Evolutionary conservation across 2,113 vertebrate species (phyloP), one percentile per base, ranked within the genome.

Genomic region (Anoplopoma fimbria): DNA sequence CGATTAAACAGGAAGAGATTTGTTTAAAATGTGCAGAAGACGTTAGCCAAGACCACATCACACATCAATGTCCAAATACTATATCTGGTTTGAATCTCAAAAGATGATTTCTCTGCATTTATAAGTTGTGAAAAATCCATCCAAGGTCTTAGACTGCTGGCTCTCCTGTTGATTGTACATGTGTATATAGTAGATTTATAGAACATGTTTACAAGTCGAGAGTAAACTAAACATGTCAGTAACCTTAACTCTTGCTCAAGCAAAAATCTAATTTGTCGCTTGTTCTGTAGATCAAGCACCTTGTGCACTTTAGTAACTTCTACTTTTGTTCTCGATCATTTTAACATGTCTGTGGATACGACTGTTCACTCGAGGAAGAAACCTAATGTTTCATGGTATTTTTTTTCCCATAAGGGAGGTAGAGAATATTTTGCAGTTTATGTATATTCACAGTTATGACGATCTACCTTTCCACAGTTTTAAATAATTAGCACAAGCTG

Each of bases 281-380:
- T 87, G 65, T 85, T 89, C 49, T 33, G 15, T 87, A 85, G 82
- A 86, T 90, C 77, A 86, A 90, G 89, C 90, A 89, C 87, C 85
- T 89, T 51, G 86, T 91, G 93, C 93, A 94, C 93, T 94, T 94
- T 93, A 93, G 86, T 6, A 38, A 75, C 72, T 58, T 79, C 58
- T 75, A 49, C 69, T 36, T 63, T 84, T 67, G 81, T 71, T 81
- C 49, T 82, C 36, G 75, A n/a, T 77, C 82, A 77, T 81, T 87
- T 53, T 47, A 79, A 81, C 60, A 73, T 67, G 38, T 63, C 75
- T 60, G 83, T 87, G 58, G 55, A 65, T 63, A 6, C 85, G 70
- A 79, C 65, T 61, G 38, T 78, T 86, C 77, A 25, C 33, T 81
- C 14, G 1, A 81, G 55, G 64, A 68, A 73, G 68, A 79, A 47